Percentiles rank a stretch among this genome's conserved stretches.
These are phyloP conservation scores for Sarcophaga bullata DNA, from an alignment of 1,140 invertebrate species.

Conservation along the genomic window DNA sequence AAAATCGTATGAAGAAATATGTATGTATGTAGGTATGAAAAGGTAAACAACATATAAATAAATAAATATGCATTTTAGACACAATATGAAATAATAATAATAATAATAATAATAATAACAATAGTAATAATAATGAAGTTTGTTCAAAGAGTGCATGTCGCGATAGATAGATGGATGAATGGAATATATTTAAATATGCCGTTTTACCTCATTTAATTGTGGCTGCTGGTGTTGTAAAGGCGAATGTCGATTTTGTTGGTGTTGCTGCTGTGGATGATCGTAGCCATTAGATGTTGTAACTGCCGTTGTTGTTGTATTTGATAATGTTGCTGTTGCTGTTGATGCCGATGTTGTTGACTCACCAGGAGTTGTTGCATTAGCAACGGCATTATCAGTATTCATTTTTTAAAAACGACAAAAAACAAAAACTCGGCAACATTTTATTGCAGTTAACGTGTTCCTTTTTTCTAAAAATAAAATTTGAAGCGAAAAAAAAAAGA, in stretches of 20 bases:
- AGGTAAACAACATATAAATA: background rate
- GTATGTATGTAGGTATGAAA: too few relatives aligned
- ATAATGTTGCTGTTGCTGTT: slow-evolving; percentile 13
- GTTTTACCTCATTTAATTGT: slow-evolving; percentile 29
- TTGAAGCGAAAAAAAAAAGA: background rate
- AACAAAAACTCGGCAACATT: slow-evolving; percentile 17
- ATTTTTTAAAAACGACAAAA: slow-evolving; percentile 20
- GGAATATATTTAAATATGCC: background rate
- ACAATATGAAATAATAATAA: background rate
- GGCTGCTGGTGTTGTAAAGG: slow-evolving; percentile 40
- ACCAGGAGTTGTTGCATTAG: slow-evolving; percentile 31
- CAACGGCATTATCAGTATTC: slow-evolving; percentile 28
- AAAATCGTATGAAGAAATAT: too few relatives aligned
- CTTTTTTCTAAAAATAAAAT: slow-evolving; percentile 1
- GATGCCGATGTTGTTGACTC: slow-evolving; percentile 27
- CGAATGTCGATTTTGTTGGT: slow-evolving; percentile 9
- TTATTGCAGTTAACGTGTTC: background rate
- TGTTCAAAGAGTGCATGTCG: background rate
- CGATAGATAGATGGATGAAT: background rate
- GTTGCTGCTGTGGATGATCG: slow-evolving; percentile 12
- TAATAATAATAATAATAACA: background rate
- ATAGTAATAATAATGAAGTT: background rate
- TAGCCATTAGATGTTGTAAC: slow-evolving; percentile 25
- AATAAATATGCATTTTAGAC: background rate
- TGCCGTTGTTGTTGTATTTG: slow-evolving; percentile 27